phyloP scores from a whole-genome alignment of 2,797 vertebrate genomes.

The Falco biarmicus region DNA sequence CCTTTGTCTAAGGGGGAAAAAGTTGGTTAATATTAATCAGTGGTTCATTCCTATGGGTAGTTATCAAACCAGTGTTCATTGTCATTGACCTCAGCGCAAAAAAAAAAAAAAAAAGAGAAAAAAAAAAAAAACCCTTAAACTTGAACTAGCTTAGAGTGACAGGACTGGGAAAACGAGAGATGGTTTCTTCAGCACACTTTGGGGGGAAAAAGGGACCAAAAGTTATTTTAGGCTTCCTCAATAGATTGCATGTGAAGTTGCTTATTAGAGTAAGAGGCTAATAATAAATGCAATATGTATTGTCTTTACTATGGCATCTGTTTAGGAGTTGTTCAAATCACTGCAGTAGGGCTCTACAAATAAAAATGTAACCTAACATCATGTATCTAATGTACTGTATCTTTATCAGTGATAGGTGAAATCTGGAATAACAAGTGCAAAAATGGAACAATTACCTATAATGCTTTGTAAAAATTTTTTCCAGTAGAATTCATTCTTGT shows the following conservation, averaged over 20 bases:
- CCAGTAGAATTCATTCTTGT: constrained; percentile 80
- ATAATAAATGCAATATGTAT: constrained; percentile 78
- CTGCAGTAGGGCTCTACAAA: constrained; percentile 79
- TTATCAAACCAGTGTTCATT: constrained; percentile 67
- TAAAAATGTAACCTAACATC: constrained; percentile 73
- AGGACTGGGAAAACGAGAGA: constrained; percentile 72
- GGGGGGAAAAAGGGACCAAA: constrained; percentile 80
- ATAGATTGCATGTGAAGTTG: constrained; percentile 79
- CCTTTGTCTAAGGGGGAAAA: constrained; percentile 17
- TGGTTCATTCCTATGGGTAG: constrained; percentile 67
- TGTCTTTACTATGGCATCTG: constrained; percentile 75
- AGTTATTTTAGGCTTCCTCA: constrained; percentile 76
- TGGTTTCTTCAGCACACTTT: constrained; percentile 79
- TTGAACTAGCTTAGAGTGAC: constrained; percentile 75
- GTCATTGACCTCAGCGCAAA: constrained; percentile 66
- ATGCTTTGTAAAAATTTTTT: constrained; percentile 81
- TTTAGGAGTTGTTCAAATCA: constrained; percentile 81
- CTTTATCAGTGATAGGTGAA: constrained; percentile 76
- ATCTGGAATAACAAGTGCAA: constrained; percentile 78
- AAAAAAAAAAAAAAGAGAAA: neutral
- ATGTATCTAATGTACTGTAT: constrained; percentile 81
- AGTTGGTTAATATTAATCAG: constrained; percentile 37
- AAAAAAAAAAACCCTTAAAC: neutral
- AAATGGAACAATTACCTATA: constrained; percentile 75
- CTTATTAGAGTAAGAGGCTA: constrained; percentile 77